Conservation (phyloP, 2,888 invertebrate species). For the Amphipoea lucens region DNA sequence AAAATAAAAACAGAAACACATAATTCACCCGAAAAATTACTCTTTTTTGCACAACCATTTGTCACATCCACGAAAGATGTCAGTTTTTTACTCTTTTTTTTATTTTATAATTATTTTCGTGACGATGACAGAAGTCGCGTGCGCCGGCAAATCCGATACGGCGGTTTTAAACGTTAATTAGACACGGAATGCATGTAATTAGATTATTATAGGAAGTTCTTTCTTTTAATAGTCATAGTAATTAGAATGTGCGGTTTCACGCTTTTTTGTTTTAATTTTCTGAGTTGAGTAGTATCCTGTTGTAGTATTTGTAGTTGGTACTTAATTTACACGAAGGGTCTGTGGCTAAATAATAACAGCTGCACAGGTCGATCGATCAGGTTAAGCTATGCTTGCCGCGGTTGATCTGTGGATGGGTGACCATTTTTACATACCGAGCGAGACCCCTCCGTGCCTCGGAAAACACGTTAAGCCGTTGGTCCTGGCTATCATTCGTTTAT, state of each 20-base stretch:
- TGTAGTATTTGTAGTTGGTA: neutral
- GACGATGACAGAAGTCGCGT: conserved; percentile 41
- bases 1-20: conserved; percentile 2
- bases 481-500: no score
- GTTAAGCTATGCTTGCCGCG: no score
- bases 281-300: conserved; percentile 1
- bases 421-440: no score
- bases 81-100: neutral
- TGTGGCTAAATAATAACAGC: no score
- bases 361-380: no score
- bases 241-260: conserved; percentile 24
- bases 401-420: no score
- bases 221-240: conserved; percentile 20
- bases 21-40: conserved; percentile 29
- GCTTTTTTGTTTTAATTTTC: conserved; percentile 31
- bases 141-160: conserved; percentile 21
- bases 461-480: no score
- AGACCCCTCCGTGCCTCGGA: no score
- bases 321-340: no score
- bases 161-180: conserved; percentile 33
- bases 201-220: conserved; percentile 47
- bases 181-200: conserved; percentile 48
- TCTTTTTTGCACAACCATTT: conserved; percentile 29
- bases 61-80: conserved; percentile 25
- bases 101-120: conserved; percentile 34